Base-by-base conservation (phyloP, 2,797 vertebrate species). In the Monodelphis domestica region DNA sequence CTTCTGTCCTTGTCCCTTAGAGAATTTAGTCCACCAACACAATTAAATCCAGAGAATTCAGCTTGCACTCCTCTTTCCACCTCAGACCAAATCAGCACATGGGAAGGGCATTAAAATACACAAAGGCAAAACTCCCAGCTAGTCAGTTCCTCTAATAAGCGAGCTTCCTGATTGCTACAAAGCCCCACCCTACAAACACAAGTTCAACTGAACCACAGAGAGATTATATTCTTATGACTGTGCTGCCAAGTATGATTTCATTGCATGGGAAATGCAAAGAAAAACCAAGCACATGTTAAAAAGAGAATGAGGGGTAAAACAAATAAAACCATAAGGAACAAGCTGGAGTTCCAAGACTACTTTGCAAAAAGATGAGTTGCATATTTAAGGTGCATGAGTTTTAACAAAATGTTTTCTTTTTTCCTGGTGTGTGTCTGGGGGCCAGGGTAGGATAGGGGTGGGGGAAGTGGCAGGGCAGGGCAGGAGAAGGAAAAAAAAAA, bases 21-120 rank as follows among this genome's bases (percentile, higher is more conserved):
- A 78, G 63, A 78, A 78, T 2, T 45, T 78, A 78, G 24, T 78
- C 15, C n/a, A 45, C n/a, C 63, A 45, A 38, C 63, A 70, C 63
- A 78, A 63, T 78, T 78, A 78, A 78, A 45, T 78, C n/a, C n/a
- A n/a, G n/a, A n/a, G n/a, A n/a, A n/a, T n/a, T n/a, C n/a, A 24
- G 63, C n/a, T 24, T 21, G n/a, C 2, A 45, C 24, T 78, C n/a
- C n/a, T 78, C n/a, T 78, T 24, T 45, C 17, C 63, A 24, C 63
- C 63, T 78, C 63, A 45, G 63, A 70, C 12, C 33, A 70, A 30
- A 95, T 29, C 5, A 0, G 5, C 56, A 55, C 95, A 30, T 53
- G 88, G 59, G 93, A 95, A 9, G 84, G 21, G 90, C 92, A 94
- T 51, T 89, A 95, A 95, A 93, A 92, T 59, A 91, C 38, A 63